Percentiles rank a stretch among this genome's conserved stretches.
Evolutionary conservation across 2,113 vertebrate species (phyloP).

Genomic region (Hemiprocne comata): DNA sequence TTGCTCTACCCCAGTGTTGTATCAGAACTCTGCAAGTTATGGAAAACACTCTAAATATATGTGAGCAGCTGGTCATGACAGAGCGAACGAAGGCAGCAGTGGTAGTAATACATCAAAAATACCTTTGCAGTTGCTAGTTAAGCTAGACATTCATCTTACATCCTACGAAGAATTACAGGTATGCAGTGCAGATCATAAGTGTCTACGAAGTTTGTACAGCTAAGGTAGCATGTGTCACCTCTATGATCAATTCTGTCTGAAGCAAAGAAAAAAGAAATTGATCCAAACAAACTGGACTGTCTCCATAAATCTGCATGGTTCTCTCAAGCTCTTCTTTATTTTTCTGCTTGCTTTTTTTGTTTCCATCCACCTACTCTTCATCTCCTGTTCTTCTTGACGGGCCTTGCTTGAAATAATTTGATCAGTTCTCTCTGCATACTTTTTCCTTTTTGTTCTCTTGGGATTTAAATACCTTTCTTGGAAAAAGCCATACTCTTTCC

Average conservation of each 20-base stretch:
- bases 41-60: background rate
- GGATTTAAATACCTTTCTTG: background rate
- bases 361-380: background rate
- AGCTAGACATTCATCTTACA: background rate
- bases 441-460: background rate
- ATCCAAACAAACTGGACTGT: background rate
- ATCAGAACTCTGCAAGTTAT: background rate
- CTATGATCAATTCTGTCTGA: background rate
- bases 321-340: background rate
- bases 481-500: background rate
- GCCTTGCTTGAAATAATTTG: background rate
- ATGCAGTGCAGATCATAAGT: background rate
- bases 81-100: background rate
- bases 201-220: background rate
- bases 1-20: background rate
- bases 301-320: constrained; percentile 10
- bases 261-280: background rate
- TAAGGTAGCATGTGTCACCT: background rate
- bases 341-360: background rate
- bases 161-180: background rate
- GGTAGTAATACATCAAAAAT: constrained; percentile 9
- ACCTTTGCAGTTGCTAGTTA: background rate
- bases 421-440: background rate
- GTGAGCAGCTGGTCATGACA: background rate
- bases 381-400: background rate